A percentile compares a stretch with the other conserved stretches of the same genome.
phyloP scores from a whole-genome alignment of 2,888 invertebrate genomes.

The Leuctra nigra region DNA sequence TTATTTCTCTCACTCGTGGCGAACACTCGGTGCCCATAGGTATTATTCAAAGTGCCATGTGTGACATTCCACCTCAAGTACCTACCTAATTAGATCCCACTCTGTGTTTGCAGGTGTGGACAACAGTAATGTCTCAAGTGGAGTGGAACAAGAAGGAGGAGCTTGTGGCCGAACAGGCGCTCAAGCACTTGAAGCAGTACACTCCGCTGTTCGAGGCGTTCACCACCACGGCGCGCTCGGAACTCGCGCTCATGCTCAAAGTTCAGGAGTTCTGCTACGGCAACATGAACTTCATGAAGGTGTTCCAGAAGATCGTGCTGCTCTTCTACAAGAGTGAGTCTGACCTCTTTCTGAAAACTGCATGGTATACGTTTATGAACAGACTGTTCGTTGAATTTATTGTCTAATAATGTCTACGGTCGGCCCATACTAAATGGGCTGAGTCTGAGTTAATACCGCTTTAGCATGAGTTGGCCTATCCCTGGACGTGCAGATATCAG shows the following conservation, averaged over 20 bases:
- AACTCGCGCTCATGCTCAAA: conserved; percentile 81
- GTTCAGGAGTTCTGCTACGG: conserved; percentile 98
- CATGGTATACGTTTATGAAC: no score
- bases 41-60: no score
- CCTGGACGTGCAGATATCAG: no score
- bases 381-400: no score
- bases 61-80: no score
- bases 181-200: conserved; percentile 81
- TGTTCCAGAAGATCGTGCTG: conserved; percentile 94
- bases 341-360: no score
- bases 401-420: no score
- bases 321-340: conserved; percentile 86
- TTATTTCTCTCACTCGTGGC: no score
- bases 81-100: conserved; percentile 24
- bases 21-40: no score
- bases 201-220: conserved; percentile 82
- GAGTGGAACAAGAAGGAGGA: conserved; percentile 99
- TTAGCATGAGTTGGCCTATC: no score
- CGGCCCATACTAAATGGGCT: not conserved
- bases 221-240: conserved; percentile 76
- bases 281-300: conserved; percentile 98
- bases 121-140: conserved; percentile 87
- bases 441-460: no score
- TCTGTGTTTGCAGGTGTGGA: conserved; percentile 66
- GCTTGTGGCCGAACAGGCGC: conserved; percentile 90